Conservation (phyloP, 2,113 vertebrate species). For the Apeltes quadracus region DNA sequence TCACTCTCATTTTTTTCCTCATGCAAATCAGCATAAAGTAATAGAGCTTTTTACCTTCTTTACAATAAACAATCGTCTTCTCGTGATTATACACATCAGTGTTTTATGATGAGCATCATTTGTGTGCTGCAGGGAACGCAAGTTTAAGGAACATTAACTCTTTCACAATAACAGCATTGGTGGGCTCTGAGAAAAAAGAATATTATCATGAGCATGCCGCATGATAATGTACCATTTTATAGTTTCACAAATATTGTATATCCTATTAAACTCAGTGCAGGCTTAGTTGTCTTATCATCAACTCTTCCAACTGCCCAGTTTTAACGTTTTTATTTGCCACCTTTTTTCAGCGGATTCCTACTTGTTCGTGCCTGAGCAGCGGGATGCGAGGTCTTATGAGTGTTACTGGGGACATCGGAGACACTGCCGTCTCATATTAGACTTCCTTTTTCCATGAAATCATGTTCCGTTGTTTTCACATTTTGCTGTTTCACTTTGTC, state of each 20-base stretch:
- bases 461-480: not conserved
- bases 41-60: not conserved
- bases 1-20: not conserved
- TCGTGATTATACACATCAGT: not conserved
- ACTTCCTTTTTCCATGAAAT: not conserved
- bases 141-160: too few relatives aligned
- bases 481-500: not conserved
- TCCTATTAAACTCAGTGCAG: too few relatives aligned
- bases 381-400: not conserved
- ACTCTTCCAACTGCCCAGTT: too few relatives aligned
- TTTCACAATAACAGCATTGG: not conserved
- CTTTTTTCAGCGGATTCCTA: too few relatives aligned
- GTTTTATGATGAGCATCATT: not conserved
- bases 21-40: not conserved
- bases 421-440: not conserved
- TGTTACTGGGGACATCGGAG: not conserved
- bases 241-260: not conserved
- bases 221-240: not conserved
- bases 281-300: not conserved
- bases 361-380: not conserved
- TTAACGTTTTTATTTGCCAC: too few relatives aligned
- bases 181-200: not conserved
- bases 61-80: not conserved
- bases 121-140: not conserved
- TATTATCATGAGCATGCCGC: not conserved